Evolutionary conservation across 2,113 vertebrate genomes (phyloP).

Genomic region (Syngnathus scovelli): DNA sequence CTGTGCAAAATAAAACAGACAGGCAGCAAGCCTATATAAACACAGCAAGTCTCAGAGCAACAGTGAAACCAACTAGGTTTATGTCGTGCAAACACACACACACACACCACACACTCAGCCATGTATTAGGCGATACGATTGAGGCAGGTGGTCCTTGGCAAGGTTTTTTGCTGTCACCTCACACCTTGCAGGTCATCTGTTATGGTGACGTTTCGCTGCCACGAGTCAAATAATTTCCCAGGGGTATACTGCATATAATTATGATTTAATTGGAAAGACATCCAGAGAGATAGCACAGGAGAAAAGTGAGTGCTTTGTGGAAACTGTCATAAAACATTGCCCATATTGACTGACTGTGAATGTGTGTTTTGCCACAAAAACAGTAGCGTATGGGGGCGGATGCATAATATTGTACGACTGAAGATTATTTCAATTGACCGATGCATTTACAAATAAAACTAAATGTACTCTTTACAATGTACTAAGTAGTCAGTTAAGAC

Average conservation of each 20-base stretch:
- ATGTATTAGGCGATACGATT: slow-evolving; percentile 13
- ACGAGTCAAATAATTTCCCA: slow-evolving; percentile 36
- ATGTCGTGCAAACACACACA: slow-evolving; percentile 1
- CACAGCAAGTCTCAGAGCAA: neutral
- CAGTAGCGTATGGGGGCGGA: neutral
- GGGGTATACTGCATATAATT: slow-evolving; percentile 20
- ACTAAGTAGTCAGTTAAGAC: no score
- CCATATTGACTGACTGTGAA: neutral
- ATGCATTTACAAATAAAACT: no score
- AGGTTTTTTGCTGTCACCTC: slow-evolving; percentile 29
- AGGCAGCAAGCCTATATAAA: slow-evolving; percentile 7
- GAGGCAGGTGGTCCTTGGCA: slow-evolving; percentile 10
- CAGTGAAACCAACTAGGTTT: slow-evolving; percentile 13
- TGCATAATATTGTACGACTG: no score
- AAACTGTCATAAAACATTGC: neutral
- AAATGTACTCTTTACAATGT: no score
- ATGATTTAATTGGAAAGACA: slow-evolving; percentile 14
- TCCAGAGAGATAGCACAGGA: slow-evolving; percentile 10
- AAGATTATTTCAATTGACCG: no score
- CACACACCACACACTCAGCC: neutral
- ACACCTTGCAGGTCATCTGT: slow-evolving; percentile 29
- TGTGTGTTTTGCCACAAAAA: neutral
- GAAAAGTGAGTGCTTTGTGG: slow-evolving; percentile 13
- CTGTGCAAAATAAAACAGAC: slow-evolving; percentile 13
- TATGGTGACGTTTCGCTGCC: slow-evolving; percentile 21